Evolutionary conservation across 2,888 invertebrate species (phyloP), one percentile per base, ranked within the genome.

Genomic region (Drosophila suboccidentalis): DNA sequence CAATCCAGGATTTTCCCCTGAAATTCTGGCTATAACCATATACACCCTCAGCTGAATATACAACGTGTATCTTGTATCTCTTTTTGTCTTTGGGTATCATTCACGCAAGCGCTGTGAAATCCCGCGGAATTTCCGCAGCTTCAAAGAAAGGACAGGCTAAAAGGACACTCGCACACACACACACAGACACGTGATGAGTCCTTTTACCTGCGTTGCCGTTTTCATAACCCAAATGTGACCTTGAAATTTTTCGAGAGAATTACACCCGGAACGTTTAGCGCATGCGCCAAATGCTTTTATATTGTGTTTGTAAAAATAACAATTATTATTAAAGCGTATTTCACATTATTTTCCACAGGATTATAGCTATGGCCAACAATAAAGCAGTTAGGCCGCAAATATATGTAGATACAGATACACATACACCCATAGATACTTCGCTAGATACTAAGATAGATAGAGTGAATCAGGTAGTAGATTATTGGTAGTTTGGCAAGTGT

Each of bases 261-360:
- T 86, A 77, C 80, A 87, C 82, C 78, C 77, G 70, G 62, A 78
- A 66, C 76, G 78, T 80, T 78, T 82, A 82, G 82, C 84, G 86
- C 86, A 84, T 80, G 87, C 82, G 86, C 85, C 87, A 90, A 89
- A 90, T 87, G 84, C 81, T 85, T 89, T 88, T 78, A 82, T 80
- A 87, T 85, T 80, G 39, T 59, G 59, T 60, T 49, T 46, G 55
- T 81, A 77, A 75, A 82, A 89, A 89, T 82, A 87, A 87, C 86
- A 86, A 86, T 86, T 87, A 86, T 87, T 87, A 87, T 87, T 87
- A 87, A 87, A 87, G 82, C 82, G 90, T 87, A 89, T 87, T 87
- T 88, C 86, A 81, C 88, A 87, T 88, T 87, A 86, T 87, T 88
- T 86, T 81, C 90, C 83, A 86, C 83, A 80, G 90, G 90, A 88